phyloP scores from a whole-genome alignment of 2,113 vertebrate species.

The Orthonyx spaldingii region DNA sequence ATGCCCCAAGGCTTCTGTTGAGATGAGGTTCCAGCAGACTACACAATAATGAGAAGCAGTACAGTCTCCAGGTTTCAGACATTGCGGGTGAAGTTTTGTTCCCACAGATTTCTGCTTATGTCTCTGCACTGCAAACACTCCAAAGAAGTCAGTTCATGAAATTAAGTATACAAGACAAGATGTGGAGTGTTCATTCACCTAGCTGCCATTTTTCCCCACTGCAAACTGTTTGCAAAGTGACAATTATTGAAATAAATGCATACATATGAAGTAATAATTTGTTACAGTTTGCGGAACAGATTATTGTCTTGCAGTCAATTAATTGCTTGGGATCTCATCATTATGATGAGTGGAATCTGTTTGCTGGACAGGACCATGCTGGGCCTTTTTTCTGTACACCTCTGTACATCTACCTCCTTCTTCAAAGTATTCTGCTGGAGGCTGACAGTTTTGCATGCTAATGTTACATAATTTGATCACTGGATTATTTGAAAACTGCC shows the following conservation, averaged over 20 bases:
- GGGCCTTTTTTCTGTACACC: not conserved
- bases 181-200: not conserved
- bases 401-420: not conserved
- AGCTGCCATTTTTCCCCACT: not conserved
- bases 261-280: not conserved
- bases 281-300: not conserved
- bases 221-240: not conserved
- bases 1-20: not conserved
- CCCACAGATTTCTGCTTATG: not conserved
- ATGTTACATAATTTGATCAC: not conserved
- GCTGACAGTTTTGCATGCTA: not conserved
- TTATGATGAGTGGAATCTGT: not conserved
- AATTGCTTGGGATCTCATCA: not conserved
- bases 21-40: not conserved
- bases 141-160: not conserved
- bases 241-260: not conserved
- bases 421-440: not conserved
- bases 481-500: not conserved
- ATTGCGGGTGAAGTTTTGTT: fast-evolving
- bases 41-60: not conserved
- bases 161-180: not conserved
- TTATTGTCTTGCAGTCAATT: not conserved
- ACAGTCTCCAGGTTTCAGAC: not conserved
- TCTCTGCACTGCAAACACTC: not conserved
- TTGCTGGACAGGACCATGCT: too few species aligned